Base-by-base conservation (phyloP, 2,888 invertebrate species). In the Tromatobia lineatoria region DNA sequence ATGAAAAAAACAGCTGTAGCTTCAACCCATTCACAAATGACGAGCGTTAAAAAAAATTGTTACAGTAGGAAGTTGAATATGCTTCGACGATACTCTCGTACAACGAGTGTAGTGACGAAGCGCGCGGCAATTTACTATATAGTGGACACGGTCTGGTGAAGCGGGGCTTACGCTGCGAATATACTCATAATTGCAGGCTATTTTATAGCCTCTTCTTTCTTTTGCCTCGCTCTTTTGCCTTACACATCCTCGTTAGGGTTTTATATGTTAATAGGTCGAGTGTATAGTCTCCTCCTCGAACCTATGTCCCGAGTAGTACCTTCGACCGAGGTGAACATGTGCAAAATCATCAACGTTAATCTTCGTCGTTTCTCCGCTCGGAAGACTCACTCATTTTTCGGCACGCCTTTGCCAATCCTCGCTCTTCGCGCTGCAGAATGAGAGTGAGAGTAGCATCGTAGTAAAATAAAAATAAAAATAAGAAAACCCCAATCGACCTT, bases 251-350 rank as follows among this genome's bases (percentile, higher is more conserved):
- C 87, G 88, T 88, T 88, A 87, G 80, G 80, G 82, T 88, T 85
- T 88, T 87, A 88, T 88, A 88, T 88, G 87, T 87, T 88, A 88
- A 88, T 88, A 83, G 83, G 76, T 80, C 85, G 85, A 18, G 29
- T 71, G 64, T 71, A 71, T 73, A 42, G 64, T 38, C 57, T 80
- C 18, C 25, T 78, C 34, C 54, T 78, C 23, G 64, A 20, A 23
- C 34, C 50, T 20, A 15, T 47, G 18, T n/a, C 29, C 34, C 18
- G 34, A 34, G n/a, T 29, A 59, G 34, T n/a, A n/a, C 59, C 59
- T 34, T 59, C 59, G 34, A 29, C 29, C 34, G n/a, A 38, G 38
- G n/a, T 11, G 20, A 8, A 20, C 45, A 25, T 23, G 47, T 47
- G 67, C 25, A 3, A 64, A 67, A 67, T 67, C 67, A 67, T 67